These are phyloP conservation scores for Scomberomorus guttatus DNA, from an alignment of 2,797 vertebrate species.

Conservation along the genomic window DNA sequence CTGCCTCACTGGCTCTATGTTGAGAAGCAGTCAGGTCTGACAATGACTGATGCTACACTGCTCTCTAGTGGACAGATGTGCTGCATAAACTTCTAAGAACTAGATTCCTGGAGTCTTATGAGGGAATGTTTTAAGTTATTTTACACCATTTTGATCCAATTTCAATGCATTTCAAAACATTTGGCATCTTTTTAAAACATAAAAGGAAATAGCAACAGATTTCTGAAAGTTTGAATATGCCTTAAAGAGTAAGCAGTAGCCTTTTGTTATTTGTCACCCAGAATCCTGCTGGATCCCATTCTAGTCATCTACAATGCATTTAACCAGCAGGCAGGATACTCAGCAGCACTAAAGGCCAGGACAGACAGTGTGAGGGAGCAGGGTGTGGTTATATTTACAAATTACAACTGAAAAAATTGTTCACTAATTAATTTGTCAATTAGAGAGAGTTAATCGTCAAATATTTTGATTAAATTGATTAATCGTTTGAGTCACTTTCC, in stretches of 20 bases:
- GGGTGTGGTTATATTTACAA: neutral
- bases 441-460: too few relatives aligned
- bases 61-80: slow-evolving; percentile 80
- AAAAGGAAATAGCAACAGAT: neutral
- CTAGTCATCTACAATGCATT: neutral
- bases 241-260: neutral
- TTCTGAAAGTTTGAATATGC: neutral
- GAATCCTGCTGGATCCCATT: neutral
- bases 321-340: neutral
- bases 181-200: neutral
- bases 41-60: slow-evolving; percentile 66
- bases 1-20: slow-evolving; percentile 36
- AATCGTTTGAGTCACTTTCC: neutral
- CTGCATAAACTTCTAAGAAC: slow-evolving; percentile 30
- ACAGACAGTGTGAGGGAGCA: neutral
- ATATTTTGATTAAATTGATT: too few relatives aligned
- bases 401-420: neutral
- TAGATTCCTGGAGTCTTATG: slow-evolving; percentile 19
- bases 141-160: neutral
- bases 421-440: neutral
- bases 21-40: slow-evolving; percentile 34
- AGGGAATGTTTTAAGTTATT: neutral
- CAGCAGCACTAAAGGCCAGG: neutral
- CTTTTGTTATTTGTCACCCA: neutral
- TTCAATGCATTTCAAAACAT: neutral